phyloP scores from a whole-genome alignment of 2,888 invertebrate species.

The Cheilosia pagana region DNA sequence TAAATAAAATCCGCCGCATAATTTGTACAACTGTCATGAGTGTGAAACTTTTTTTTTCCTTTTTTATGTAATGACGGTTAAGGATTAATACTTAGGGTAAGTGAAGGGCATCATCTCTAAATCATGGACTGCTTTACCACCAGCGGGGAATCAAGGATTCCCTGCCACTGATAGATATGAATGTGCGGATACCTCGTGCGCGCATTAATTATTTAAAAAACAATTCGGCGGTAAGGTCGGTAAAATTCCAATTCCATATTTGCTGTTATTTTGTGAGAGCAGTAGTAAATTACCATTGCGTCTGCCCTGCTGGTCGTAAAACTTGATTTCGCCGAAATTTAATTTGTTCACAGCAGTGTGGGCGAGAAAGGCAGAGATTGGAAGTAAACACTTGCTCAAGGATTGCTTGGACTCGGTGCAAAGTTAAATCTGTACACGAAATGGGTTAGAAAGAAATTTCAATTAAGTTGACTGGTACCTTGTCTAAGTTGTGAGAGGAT shows the following conservation, averaged over 20 bases:
- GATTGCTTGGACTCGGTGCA: too few species aligned
- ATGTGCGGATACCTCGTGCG: background rate
- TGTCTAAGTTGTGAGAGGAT: too few species aligned
- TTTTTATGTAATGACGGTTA: background rate
- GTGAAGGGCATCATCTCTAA: background rate
- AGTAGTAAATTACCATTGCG: constrained; percentile 2
- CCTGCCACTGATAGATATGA: background rate
- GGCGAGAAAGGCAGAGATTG: too few species aligned
- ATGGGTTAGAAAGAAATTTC: too few species aligned
- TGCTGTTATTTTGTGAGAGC: background rate
- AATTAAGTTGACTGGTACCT: too few species aligned
- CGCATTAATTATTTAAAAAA: constrained; percentile 38
- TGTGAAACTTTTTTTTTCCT: constrained; percentile 13
- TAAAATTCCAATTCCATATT: background rate
- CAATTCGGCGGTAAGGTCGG: constrained; percentile 19
- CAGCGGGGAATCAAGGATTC: background rate
- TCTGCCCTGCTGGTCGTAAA: background rate
- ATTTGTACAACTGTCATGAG: background rate
- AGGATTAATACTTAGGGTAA: background rate
- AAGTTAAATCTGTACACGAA: too few species aligned
- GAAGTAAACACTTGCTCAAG: too few species aligned
- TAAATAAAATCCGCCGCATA: background rate
- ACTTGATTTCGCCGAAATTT: constrained; percentile 4
- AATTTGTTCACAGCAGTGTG: too few species aligned
- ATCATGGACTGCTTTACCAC: background rate